Evolutionary conservation across 2,113 vertebrate species (phyloP).

Genomic region (Centrocercus urophasianus): DNA sequence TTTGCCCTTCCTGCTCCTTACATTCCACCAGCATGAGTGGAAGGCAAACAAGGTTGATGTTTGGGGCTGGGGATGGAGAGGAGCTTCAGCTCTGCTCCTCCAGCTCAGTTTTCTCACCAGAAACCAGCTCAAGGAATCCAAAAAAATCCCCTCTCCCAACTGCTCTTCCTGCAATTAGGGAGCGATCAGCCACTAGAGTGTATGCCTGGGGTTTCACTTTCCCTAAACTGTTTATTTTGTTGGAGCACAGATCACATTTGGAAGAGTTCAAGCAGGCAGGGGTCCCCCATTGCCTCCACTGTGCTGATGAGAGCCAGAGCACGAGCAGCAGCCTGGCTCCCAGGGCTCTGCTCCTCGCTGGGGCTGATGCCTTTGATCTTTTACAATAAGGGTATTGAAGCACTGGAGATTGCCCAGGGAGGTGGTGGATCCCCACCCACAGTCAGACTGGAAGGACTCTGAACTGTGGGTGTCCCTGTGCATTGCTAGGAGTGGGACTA

Average conservation of each 20-base stretch:
- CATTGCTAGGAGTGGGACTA: not conserved
- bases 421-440: not conserved
- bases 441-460: not conserved
- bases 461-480: not conserved
- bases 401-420: not conserved
- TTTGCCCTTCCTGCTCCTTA: not conserved
- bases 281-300: not conserved
- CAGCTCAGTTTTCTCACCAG: slow-evolving; percentile 55
- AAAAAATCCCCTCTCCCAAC: not conserved
- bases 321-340: not conserved
- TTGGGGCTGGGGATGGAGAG: not conserved
- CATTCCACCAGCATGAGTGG: not conserved
- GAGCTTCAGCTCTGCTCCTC: not conserved
- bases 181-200: slow-evolving; percentile 47
- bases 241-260: slow-evolving; percentile 48
- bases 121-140: not conserved
- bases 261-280: slow-evolving; percentile 54
- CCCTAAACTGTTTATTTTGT: slow-evolving; percentile 58
- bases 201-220: slow-evolving; percentile 47
- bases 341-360: not conserved
- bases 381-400: too few relatives aligned
- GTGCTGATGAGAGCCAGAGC: slow-evolving; percentile 27
- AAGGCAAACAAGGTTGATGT: not conserved
- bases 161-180: slow-evolving; percentile 52
- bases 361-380: not conserved